A percentile compares a stretch with the other conserved stretches of the same genome.
Conservation (phyloP, 2,888 invertebrate genomes). For the Troides aeacus region DNA sequence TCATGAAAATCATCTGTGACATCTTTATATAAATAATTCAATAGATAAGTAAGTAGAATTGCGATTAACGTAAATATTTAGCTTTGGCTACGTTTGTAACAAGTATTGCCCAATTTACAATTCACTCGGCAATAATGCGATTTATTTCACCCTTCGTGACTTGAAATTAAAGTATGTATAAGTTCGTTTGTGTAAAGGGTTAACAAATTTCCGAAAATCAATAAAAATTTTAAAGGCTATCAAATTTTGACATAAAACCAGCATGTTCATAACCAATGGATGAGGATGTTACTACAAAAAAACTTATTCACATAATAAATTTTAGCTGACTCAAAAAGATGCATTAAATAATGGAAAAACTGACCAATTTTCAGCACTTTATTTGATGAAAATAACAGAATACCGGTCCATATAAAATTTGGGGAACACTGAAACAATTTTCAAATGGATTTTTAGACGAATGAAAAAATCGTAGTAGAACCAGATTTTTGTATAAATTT, state of each 20-base stretch:
- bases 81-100: slow-evolving; percentile 1
- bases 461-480: slow-evolving; percentile 11
- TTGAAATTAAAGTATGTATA: neutral
- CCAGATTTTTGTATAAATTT: slow-evolving; percentile 15
- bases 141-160: slow-evolving; percentile 18
- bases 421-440: slow-evolving; percentile 16
- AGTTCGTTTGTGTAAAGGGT: slow-evolving; percentile 2
- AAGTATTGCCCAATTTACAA: slow-evolving; percentile 25
- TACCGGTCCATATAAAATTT: slow-evolving; percentile 6
- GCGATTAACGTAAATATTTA: slow-evolving; percentile 3
- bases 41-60: too few relatives aligned
- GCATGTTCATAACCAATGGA: neutral
- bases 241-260: neutral
- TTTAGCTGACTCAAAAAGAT: neutral
- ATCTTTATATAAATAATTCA: too few relatives aligned
- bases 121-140: slow-evolving; percentile 22
- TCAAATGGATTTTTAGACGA: slow-evolving; percentile 20
- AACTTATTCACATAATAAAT: neutral
- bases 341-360: neutral
- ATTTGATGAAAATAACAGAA: slow-evolving; percentile 13
- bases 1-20: too few relatives aligned
- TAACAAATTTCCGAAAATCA: neutral
- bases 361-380: neutral
- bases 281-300: neutral
- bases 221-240: neutral